Percentiles rank a stretch among this genome's conserved stretches.
Conservation (phyloP, 2,113 vertebrate species). For the Pterophyllum scalare region DNA sequence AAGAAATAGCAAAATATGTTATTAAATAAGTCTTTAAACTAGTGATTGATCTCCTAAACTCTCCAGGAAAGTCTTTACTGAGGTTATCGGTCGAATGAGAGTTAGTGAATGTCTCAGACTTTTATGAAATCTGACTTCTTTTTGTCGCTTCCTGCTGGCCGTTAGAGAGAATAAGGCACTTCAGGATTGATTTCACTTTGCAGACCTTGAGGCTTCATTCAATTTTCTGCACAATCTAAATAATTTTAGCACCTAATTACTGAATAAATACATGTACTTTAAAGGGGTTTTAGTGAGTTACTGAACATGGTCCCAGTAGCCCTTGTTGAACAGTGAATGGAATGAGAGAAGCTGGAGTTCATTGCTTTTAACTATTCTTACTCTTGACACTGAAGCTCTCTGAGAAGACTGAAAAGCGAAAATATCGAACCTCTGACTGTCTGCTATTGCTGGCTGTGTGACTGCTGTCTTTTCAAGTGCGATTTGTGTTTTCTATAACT, state of each 20-base stretch:
- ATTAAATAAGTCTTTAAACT: neutral
- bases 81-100: too few relatives aligned
- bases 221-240: neutral
- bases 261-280: too few relatives aligned
- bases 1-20: too few relatives aligned
- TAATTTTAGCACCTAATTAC: neutral
- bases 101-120: neutral
- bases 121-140: neutral
- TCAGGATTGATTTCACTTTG: neutral
- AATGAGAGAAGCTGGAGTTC: neutral
- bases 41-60: neutral
- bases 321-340: neutral
- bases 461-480: neutral
- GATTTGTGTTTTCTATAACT: neutral
- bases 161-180: neutral
- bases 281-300: neutral
- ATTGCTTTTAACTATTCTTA: neutral
- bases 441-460: neutral
- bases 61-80: neutral
- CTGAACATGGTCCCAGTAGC: neutral
- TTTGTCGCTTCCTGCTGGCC: rapidly evolving
- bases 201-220: neutral
- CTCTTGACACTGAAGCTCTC: neutral
- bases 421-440: neutral
- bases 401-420: neutral